A percentile compares a stretch with the other conserved stretches of the same genome.
Conservation (phyloP, 2,888 invertebrate species). For the Apodemia mormo region DNA sequence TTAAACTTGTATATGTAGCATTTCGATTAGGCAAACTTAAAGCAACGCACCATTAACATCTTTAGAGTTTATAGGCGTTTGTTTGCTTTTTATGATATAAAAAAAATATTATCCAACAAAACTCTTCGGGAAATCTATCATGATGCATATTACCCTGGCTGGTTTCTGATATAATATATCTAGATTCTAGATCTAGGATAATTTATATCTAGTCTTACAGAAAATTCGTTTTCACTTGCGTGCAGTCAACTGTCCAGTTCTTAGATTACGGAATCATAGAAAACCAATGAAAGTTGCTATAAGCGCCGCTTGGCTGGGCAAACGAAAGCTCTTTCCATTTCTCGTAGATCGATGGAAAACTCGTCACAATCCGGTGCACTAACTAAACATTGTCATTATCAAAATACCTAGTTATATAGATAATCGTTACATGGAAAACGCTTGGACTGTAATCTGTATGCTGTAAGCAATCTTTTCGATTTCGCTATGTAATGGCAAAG, state of each 20-base stretch:
- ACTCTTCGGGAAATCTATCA: too few relatives aligned
- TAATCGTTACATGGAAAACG: too few relatives aligned
- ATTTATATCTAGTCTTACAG: neutral
- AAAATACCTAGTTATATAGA: too few relatives aligned
- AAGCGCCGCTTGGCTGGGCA: constrained; percentile 3
- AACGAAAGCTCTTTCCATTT: constrained; percentile 4
- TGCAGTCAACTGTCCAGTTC: neutral
- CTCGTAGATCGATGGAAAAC: neutral
- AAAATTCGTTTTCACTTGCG: neutral
- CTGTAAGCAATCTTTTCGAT: too few relatives aligned
- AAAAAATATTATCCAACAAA: too few relatives aligned
- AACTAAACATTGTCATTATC: neutral
- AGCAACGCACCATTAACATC: too few relatives aligned
- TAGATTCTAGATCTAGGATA: neutral
- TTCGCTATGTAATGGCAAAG: too few relatives aligned
- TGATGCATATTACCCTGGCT: too few relatives aligned
- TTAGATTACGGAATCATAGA: neutral
- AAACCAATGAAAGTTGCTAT: constrained; percentile 2
- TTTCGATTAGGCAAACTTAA: too few relatives aligned
- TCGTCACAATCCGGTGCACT: neutral
- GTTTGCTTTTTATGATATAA: neutral
- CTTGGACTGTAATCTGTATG: too few relatives aligned
- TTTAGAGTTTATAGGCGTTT: neutral
- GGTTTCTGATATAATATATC: too few relatives aligned
- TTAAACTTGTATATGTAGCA: too few relatives aligned